Evolutionary conservation across 2,888 invertebrate species (phyloP).

Genomic region (Plusia festucae): DNA sequence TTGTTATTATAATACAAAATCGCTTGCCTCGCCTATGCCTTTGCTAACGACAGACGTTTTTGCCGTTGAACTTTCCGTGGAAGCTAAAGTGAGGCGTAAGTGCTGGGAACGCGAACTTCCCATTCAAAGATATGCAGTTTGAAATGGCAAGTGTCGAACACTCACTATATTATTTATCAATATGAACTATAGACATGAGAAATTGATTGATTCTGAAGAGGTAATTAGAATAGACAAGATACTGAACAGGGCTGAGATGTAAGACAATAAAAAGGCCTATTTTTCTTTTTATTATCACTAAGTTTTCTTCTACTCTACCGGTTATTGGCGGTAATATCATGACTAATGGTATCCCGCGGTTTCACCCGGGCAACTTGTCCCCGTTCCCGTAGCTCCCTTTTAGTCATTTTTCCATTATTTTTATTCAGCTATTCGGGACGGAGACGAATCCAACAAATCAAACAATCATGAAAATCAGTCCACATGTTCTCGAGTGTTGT

Average conservation of each 20-base stretch:
- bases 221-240: background rate
- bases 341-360: no score
- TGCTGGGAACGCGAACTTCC: constrained; percentile 63
- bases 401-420: no score
- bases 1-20: constrained; percentile 72
- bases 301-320: no score
- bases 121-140: constrained; percentile 55
- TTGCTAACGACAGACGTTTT: constrained; percentile 65
- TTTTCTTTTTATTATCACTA: no score
- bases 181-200: constrained; percentile 9
- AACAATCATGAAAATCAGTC: no score
- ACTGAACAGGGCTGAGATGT: background rate
- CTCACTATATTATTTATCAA: constrained; percentile 29
- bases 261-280: no score
- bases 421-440: no score
- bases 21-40: constrained; percentile 50
- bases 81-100: constrained; percentile 65
- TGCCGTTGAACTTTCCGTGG: constrained; percentile 75
- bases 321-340: no score
- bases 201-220: background rate
- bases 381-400: no score
- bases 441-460: no score
- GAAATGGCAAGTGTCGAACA: constrained; percentile 59
- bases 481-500: no score
- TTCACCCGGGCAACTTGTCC: no score